Evolutionary conservation across 2,888 invertebrate species (phyloP), one percentile per base, ranked within the genome.

Genomic region (Mermis nigrescens): DNA sequence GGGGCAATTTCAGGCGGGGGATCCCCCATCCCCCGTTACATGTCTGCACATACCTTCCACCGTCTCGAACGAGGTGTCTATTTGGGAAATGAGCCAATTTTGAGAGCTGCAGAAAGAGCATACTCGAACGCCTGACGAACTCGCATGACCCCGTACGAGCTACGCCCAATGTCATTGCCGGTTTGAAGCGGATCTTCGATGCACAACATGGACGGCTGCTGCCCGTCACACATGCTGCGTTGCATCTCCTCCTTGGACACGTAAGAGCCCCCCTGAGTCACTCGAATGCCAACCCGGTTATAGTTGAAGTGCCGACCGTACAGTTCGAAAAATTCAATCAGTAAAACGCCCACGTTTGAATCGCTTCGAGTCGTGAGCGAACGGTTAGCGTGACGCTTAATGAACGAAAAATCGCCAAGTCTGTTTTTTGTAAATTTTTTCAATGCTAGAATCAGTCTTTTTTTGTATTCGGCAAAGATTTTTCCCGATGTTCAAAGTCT

Each of bases 171-270:
- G 75, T 95, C 95, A 76, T 98, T 98, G 65, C 85, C 90, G 22
- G 89, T 82, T 63, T 88, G 87, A 51, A 98, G 80, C 27, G 98
- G 98, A 79, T 98, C 98, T 77, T 95, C 94, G 68, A 98, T 94
- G 73, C 92, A 94, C 64, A 98, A 78, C 72, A 94, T 77, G 63
- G 92, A 90, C 27, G 89, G 73, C 55, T 91, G 80, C 76, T 91
- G 88, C 0, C 91, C 91, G 75, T 89, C 88, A 66, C 85, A 83
- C 88, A 92, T 89, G 70, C 89, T 87, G 74, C 84, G 81, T 75
- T 87, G 86, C 68, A 79, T 79, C 68, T 91, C 89, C 68, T 90
- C 89, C 77, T 94, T 94, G 64, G 86, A 84, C 68, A 92, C 84
- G 74, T 92, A 94, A 59, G 84, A 82, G 55, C 92, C 94, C 46